These are phyloP conservation scores for Steinernema carpocapsae DNA, from an alignment of 2,888 invertebrate genomes.

Conservation along the genomic window DNA sequence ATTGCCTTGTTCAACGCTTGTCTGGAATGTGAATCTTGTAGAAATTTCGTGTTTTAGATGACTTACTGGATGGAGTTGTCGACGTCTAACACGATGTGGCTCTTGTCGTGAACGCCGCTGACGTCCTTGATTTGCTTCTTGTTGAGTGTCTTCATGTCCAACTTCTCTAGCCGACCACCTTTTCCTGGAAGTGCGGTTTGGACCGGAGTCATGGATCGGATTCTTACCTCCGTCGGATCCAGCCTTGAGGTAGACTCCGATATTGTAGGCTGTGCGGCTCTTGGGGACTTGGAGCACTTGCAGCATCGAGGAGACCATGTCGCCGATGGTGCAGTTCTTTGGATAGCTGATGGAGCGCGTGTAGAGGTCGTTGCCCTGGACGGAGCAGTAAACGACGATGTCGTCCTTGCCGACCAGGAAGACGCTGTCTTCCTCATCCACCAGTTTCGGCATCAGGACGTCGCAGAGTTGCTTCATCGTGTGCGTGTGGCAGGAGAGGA, in stretches of 20 bases:
- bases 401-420: constrained; percentile 42
- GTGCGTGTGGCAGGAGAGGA: constrained; percentile 31
- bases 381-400: constrained; percentile 48
- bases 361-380: constrained; percentile 48
- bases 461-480: not conserved
- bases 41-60: too few relatives aligned
- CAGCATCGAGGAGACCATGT: constrained; percentile 50
- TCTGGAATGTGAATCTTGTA: too few relatives aligned
- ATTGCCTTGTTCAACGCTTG: not conserved
- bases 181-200: constrained; percentile 10
- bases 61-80: constrained; percentile 31
- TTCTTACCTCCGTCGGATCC: not conserved
- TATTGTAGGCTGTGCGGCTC: constrained; percentile 41
- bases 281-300: constrained; percentile 46
- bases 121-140: constrained; percentile 40
- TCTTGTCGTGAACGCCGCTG: constrained; percentile 34
- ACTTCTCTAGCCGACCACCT: constrained; percentile 28
- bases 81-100: constrained; percentile 39
- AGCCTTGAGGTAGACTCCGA: constrained; percentile 42
- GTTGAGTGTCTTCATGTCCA: constrained; percentile 38
- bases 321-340: constrained; percentile 40
- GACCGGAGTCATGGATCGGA: not conserved
- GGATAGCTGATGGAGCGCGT: constrained; percentile 51
- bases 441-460: constrained; percentile 25
- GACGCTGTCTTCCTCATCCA: constrained; percentile 24